Evolutionary conservation across 2,888 invertebrate genomes (phyloP), one percentile per base, ranked within the genome.

Genomic region (Pterostichus niger): DNA sequence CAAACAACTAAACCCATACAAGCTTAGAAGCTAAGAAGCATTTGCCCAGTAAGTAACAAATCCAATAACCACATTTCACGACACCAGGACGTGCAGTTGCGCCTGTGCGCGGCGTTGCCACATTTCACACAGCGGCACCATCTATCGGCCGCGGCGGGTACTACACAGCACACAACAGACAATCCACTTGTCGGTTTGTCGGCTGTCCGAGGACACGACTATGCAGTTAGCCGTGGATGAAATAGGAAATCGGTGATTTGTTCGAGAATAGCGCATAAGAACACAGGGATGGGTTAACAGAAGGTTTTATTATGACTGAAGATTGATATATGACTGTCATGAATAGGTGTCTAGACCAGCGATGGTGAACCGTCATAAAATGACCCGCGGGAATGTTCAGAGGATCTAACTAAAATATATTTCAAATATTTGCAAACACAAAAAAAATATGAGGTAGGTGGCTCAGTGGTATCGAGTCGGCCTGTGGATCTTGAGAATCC

Each of bases 1-100:
- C 56, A 15, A 46, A 40, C 44, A 46, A 44, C 15, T 17, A 46
- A 71, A 71, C 17, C 56, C 68, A 75, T 75, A 52, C 35, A 31
- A 24, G 52, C 49, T 24, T 49, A 75, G 75, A 35, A 40, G 11
- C 52, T 54, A 52, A 44, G 46, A 61, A 49, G 73, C 54, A 75
- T 75, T 75, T 54, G 49, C 54, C 75, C 24, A 75, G 75, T 73
- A 64, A 64, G 64, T 64, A 64, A 64, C 68, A 71, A 71, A 71
- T 71, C 68, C 68, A 71, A 71, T 71, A 71, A 71, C 68, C 68
- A 71, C 68, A 71, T 44, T 71, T 71, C 46, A 71, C n/a, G 68
- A 44, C 46, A 13, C 7, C 44, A 17, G 15, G 68, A 71, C 68
- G 44, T 71, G 68, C 68, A 71, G 68, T 44, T 71, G 68, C 44